Base-by-base conservation (phyloP, 2,888 invertebrate genomes). In the Mantis religiosa region DNA sequence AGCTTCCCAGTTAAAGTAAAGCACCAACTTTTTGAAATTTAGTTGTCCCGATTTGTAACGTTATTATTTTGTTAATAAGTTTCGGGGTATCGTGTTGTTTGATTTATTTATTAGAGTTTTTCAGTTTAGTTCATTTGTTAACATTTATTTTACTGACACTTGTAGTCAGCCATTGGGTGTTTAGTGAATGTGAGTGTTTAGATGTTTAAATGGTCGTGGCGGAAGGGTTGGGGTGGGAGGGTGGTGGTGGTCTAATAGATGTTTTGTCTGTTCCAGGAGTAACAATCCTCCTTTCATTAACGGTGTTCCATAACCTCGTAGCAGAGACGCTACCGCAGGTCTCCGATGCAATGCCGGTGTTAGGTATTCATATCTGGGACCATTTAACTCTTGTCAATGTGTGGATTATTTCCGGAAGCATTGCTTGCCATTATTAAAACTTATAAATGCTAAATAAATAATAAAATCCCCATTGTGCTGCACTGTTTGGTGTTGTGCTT, bases 321-420 rank as follows among this genome's bases (percentile, higher is more conserved):
- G 94, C 94, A 34, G 94, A 94, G 91, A 94, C 94, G 90, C 93
- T 94, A 92, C 94, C 95, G 87, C 94, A 94, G 90, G 94, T 94
- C 87, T 94, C 94, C 84, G 94, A 94, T 91, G 94, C 92, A 87
- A 92, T 94, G 91, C 94, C 94, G 83, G 92, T 94, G 88, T 93
- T 94, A 92, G 94, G 94, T 94, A 92, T 84, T 89, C 83, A 87
- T 81, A 71, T 30, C 89, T 88, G 88, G 85, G 89, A 87, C 87
- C 82, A 87, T 87, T 34, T 87, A 20, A 71, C 54, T 71, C 54
- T 71, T 71, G 54, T 71, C 12, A 82, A 87, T 87, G 54, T 87
- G 87, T 87, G 87, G 82, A 87, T 34, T 87, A 87, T 28, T 87
- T 82, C 82, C 87, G 82, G 27, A 71, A 87, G 34, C 87, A 87